Percentiles rank a stretch among this genome's conserved stretches.
phyloP scores from a whole-genome alignment of 1,140 invertebrate genomes.

The Drosophila kohkoa region DNA sequence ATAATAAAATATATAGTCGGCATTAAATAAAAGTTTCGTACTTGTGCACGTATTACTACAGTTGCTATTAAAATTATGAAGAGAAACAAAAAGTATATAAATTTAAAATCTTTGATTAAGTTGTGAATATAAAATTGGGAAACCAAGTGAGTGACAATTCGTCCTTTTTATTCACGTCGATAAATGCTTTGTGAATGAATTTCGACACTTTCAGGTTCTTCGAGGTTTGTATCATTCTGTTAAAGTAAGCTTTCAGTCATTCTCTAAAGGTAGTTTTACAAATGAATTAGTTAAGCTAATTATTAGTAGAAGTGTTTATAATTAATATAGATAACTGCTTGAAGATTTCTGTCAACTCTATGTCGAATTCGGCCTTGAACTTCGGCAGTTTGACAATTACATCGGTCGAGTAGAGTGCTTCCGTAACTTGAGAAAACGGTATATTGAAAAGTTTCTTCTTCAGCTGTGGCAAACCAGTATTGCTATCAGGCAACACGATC shows the following conservation, averaged over 20 bases:
- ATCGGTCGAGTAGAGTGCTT: conserved; percentile 67
- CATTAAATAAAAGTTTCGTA: no score
- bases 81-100: no score
- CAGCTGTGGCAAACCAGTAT: conserved; percentile 85
- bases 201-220: conserved; percentile 85
- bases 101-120: no score
- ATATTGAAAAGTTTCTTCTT: conserved; percentile 85
- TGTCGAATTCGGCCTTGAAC: conserved; percentile 87
- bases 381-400: conserved; percentile 87
- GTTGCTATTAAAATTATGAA: no score
- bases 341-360: conserved; percentile 86
- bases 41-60: no score
- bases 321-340: conserved; percentile 44
- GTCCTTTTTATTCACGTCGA: conserved; percentile 87
- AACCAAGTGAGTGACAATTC: no score
- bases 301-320: no score
- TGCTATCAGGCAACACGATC: conserved; percentile 86
- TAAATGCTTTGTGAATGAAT: conserved; percentile 86
- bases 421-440: conserved; percentile 71
- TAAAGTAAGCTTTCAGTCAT: conserved; percentile 87
- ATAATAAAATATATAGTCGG: no score
- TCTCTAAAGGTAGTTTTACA: conserved; percentile 83
- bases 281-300: not conserved
- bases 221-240: conserved; percentile 86
- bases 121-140: no score